Evolutionary conservation across 1,140 invertebrate species (phyloP), one percentile per base, ranked within the genome.

Genomic region (Drosophila pruinosa): DNA sequence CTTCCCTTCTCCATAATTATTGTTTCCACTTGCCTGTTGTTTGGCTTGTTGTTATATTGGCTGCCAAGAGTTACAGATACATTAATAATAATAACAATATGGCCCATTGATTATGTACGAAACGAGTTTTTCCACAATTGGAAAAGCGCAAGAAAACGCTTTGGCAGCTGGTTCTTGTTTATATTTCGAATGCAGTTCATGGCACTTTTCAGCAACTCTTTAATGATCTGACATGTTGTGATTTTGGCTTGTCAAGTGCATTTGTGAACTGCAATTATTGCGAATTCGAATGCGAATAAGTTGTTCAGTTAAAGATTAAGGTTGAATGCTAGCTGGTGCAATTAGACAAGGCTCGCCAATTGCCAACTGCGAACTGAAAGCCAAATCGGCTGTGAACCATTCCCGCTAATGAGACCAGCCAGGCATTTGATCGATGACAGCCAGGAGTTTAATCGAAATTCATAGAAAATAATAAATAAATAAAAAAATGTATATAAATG

Each of bases 151-250:
- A 65, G n/a, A n/a, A 63, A 63, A 59, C 22, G 76, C 50, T 79
- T 64, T 54, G 36, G 26, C 67, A 36, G 21, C 50, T 63, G 24
- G 78, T 62, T 85, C 61, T 72, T 68, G 71, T 75, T 75, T 31
- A 53, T 15, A 59, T 50, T 50, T 24, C 47, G 26, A 28, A 50
- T 77, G 53, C 63, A 67, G 63, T 63, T 50, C 39, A 45, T 26
- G 57, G 54, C 34, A 47, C 65, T 62, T 86, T 77, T 86, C 77
- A 81, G 63, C 78, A 71, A 38, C 65, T 75, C 74, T 72, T 86
- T 86, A 86, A 88, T 86, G 88, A 82, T 61, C 74, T 82, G 81
- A 82, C 81, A 86, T 86, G 82, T 86, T 86, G 77, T 86, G 81
- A 86, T 86, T 88, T 78, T n/a, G 71, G 62, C 38, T 75, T 88